Conservation (phyloP, 1,140 invertebrate genomes). For the Araneus ventricosus region DNA sequence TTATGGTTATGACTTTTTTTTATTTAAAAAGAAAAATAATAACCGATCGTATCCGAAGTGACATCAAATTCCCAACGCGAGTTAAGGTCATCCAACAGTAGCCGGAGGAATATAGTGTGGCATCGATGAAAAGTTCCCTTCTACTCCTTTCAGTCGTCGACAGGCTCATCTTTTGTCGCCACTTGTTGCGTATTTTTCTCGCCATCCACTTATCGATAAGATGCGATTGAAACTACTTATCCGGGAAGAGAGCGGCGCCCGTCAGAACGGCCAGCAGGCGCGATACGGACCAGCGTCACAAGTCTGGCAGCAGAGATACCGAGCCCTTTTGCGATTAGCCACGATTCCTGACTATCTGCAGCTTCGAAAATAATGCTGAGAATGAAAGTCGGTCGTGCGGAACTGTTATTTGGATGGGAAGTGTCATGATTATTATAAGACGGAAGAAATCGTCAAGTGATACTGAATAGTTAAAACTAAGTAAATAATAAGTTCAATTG, state of each 20-base stretch:
- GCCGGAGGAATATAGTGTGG: background rate
- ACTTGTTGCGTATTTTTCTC: conserved; percentile 67
- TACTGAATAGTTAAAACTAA: too few relatives aligned
- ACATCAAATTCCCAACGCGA: background rate
- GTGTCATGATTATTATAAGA: background rate
- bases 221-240: conserved; percentile 22
- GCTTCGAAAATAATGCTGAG: background rate
- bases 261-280: background rate
- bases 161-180: conserved; percentile 58
- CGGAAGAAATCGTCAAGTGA: background rate
- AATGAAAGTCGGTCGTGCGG: background rate
- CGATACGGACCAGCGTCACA: conserved; percentile 9
- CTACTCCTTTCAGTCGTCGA: conserved; percentile 52
- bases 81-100: background rate
- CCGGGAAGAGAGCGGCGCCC: conserved; percentile 26
- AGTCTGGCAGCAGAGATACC: background rate
- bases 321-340: background rate
- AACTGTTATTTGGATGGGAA: background rate
- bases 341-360: background rate
- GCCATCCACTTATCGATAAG: conserved; percentile 49
- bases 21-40: too few relatives aligned
- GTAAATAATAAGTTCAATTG: too few relatives aligned
- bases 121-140: conserved; percentile 14
- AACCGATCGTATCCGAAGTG: background rate
- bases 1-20: too few relatives aligned